A percentile compares a stretch with the other conserved stretches of the same genome.
Conservation (phyloP, 1,140 invertebrate genomes). For the Plutomurus gul region DNA sequence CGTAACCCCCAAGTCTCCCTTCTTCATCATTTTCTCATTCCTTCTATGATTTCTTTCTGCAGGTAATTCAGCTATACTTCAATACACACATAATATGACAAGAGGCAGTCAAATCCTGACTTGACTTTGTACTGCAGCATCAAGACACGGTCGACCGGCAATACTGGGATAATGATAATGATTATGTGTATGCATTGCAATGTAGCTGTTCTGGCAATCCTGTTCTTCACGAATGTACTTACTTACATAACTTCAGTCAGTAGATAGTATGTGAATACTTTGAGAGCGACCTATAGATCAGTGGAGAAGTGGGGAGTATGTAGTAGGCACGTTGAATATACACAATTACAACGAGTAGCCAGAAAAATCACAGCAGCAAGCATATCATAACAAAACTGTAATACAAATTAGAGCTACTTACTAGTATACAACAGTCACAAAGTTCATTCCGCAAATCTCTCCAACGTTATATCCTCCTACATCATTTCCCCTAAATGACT, state of each 20-base stretch:
- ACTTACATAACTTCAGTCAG: neutral
- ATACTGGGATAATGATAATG: neutral
- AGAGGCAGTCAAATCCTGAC: neutral
- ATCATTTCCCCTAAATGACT: slow-evolving; percentile 8
- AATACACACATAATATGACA: neutral
- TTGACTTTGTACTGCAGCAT: neutral
- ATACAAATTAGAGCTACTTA: neutral
- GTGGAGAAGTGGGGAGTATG: too few relatives aligned
- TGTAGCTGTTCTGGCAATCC: neutral
- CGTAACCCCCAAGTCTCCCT: neutral
- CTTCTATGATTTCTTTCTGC: too few relatives aligned
- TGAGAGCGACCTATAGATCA: too few relatives aligned
- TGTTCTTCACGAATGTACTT: neutral
- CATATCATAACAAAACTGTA: neutral
- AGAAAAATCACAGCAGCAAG: too few relatives aligned
- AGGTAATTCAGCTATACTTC: too few relatives aligned
- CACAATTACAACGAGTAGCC: too few relatives aligned
- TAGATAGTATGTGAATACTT: too few relatives aligned
- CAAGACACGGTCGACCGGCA: neutral
- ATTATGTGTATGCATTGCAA: neutral
- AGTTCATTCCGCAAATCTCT: slow-evolving; percentile 9
- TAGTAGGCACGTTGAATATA: neutral
- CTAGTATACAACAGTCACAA: too few relatives aligned
- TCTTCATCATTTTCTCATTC: slow-evolving; percentile 3
- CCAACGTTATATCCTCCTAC: slow-evolving; percentile 22